A percentile compares a stretch with the other conserved stretches of the same genome.
These are phyloP conservation scores for Crotalus horridus DNA, from an alignment of 2,113 vertebrate genomes.

Conservation along the genomic window DNA sequence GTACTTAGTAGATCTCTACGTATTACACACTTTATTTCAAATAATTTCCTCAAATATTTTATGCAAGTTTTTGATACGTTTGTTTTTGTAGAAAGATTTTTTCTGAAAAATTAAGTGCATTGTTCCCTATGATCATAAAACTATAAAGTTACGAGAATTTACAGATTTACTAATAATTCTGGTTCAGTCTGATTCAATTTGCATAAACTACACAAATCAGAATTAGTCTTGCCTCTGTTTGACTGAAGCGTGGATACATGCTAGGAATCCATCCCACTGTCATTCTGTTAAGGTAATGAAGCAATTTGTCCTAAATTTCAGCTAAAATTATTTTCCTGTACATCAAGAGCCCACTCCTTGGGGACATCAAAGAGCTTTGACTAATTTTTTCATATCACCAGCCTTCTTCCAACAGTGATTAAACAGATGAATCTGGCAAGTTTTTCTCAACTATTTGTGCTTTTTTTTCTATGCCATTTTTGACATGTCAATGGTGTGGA, in stretches of 20 bases:
- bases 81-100: slow-evolving; percentile 4
- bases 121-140: no score
- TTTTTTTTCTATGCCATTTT: not conserved
- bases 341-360: not conserved
- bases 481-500: not conserved
- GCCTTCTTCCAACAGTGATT: not conserved
- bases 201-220: not conserved
- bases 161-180: not conserved
- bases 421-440: not conserved
- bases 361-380: not conserved
- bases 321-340: not conserved
- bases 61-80: not conserved
- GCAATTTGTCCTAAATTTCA: not conserved
- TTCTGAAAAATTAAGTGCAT: not conserved
- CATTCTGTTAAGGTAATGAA: not conserved
- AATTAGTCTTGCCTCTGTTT: not conserved
- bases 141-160: not conserved
- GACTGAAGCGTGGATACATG: not conserved
- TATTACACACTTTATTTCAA: slow-evolving; percentile 4
- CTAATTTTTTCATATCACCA: not conserved
- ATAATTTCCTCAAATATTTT: not conserved
- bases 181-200: not conserved
- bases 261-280: not conserved
- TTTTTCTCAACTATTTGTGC: not conserved
- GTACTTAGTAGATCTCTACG: not conserved